Conservation (phyloP, 2,888 invertebrate species). For the Ashinkailepas kermadecensis region DNA sequence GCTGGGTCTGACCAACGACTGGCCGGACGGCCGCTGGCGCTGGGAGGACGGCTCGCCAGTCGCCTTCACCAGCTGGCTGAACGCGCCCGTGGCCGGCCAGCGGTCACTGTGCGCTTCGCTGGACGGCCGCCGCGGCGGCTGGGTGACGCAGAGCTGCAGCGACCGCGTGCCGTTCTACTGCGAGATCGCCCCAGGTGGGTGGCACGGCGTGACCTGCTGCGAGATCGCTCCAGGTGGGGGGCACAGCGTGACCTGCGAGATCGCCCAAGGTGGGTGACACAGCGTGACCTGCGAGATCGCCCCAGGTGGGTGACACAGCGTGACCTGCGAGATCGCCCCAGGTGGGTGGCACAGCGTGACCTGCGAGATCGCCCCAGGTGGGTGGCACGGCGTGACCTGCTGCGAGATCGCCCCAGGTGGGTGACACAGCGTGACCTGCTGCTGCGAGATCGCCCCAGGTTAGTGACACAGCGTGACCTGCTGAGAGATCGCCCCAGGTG, state of each 20-base stretch:
- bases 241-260: background rate
- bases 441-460: too few relatives aligned
- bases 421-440: too few relatives aligned
- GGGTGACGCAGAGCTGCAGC: background rate
- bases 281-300: too few relatives aligned
- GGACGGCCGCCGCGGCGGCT: background rate
- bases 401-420: too few relatives aligned
- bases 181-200: background rate
- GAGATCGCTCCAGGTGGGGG: too few relatives aligned
- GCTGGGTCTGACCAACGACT: constrained; percentile 22
- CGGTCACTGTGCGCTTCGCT: background rate
- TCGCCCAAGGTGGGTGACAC: background rate
- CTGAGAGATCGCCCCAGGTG: too few relatives aligned
- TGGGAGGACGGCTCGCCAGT: constrained; percentile 25
- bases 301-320: too few relatives aligned
- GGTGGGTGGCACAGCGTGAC: background rate
- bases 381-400: background rate
- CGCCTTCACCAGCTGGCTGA: constrained; percentile 26
- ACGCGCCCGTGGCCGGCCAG: background rate
- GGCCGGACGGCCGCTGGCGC: background rate
- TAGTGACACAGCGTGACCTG: too few relatives aligned
- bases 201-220: too few relatives aligned
- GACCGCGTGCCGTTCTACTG: constrained; percentile 3
- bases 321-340: too few relatives aligned
- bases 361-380: too few relatives aligned